A percentile compares a stretch with the other conserved stretches of the same genome.
Conservation (phyloP, 2,888 invertebrate genomes). For the Habrosyne pyritoides region DNA sequence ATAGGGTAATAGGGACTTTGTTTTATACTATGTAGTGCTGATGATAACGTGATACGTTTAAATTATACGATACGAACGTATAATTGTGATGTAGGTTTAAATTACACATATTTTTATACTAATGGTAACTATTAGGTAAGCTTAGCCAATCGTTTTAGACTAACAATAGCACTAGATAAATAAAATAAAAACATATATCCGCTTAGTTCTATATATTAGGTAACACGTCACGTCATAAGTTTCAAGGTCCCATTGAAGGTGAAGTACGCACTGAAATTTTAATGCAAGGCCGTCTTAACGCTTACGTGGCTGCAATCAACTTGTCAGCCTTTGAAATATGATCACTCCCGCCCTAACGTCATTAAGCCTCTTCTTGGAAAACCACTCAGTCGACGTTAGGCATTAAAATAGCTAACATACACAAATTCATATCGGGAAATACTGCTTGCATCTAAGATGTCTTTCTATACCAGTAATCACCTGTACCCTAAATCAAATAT, state of each 20-base stretch:
- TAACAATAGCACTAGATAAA: too few relatives aligned
- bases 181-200: too few relatives aligned
- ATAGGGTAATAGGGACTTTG: too few relatives aligned
- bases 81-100: too few relatives aligned
- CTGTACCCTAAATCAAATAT: constrained; percentile 53
- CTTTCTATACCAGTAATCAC: constrained; percentile 55
- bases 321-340: constrained; percentile 73
- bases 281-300: constrained; percentile 56
- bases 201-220: too few relatives aligned
- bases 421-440: constrained; percentile 14
- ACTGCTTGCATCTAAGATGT: constrained; percentile 45
- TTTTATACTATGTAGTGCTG: too few relatives aligned
- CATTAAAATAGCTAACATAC: constrained; percentile 27
- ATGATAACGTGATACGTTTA: too few relatives aligned
- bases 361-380: constrained; percentile 44
- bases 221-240: too few relatives aligned
- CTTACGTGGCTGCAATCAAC: constrained; percentile 66
- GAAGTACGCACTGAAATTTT: constrained; percentile 65
- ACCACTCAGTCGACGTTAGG: constrained; percentile 38
- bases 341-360: constrained; percentile 40
- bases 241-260: constrained; percentile 60
- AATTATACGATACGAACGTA: too few relatives aligned
- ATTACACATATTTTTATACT: too few relatives aligned
- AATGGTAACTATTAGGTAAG: too few relatives aligned
- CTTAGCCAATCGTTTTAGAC: too few relatives aligned